Evolutionary conservation across 2,888 invertebrate genomes (phyloP), one percentile per base, ranked within the genome.

Genomic region (Drosophila emarginata): DNA sequence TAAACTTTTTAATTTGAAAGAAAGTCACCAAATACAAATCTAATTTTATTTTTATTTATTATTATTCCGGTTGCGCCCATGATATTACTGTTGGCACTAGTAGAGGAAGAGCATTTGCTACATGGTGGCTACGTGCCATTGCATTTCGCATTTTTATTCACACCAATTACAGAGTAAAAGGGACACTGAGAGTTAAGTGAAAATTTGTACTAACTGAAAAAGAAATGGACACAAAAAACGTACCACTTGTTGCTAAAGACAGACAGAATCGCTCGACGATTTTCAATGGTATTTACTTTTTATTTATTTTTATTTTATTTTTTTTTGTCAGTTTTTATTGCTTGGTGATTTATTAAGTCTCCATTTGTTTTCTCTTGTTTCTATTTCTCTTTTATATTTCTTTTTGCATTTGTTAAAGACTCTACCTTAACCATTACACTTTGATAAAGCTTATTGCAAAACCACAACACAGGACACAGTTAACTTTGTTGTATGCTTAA

Each of bases 381-480:
- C 18, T 45, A 11, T 21, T 45, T 11, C 7, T 4, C 12, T 45
- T 11, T 21, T 4, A 1, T 21, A 21, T 45, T 21, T 4, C 1
- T 1, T 3, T 37, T 37, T 37, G 37, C 37, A 45, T 45, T 45
- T 11, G 1, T 45, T 45, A 45, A 45, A 45, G 45, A 45, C 40
- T 18, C 11, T 45, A 5, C 15, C 18, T 9, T 18, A 45, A 4
- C 18, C 18, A 0, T 7, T 15, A 9, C 32, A 54, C 54, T 18
- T 54, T 26, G 58, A 56, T 32, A 54, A 36, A 37, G 71, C 72
- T 51, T 59, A 71, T 71, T 65, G 70, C 65, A 15, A 72, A 65
- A 15, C 65, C 72, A 59, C 70, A 72, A 65, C 39, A 51, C 26
- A 60, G 21, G 52, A 28, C 39, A 65, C 64, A 64, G 71, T 60